Evolutionary conservation across 2,888 invertebrate species (phyloP), one percentile per base, ranked within the genome.

Genomic region (Troilus luridus): DNA sequence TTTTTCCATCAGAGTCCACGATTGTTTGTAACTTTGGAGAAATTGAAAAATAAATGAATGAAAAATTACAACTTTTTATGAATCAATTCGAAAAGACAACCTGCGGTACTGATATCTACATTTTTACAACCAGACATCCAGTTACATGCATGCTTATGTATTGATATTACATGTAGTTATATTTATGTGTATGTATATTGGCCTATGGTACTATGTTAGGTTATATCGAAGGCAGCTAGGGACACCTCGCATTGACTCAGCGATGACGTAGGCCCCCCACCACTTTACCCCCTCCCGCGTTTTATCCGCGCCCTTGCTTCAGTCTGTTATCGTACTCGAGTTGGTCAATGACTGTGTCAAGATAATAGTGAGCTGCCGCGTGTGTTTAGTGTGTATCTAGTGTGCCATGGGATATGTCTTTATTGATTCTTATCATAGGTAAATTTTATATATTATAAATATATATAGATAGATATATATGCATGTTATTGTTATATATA

Each of bases 381-480:
- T 21, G 88, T 88, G 88, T 62, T 58, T 59, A 24, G 64, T 88
- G 88, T 62, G 81, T 62, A 62, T 88, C 60, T 62, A 62, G 19
- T 88, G 88, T 88, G 88, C 88, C 88, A 88, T 88, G 88, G 88
- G 88, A 88, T 88, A 88, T 88, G 88, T 17, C 88, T 88, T 60
- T 62, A 27, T 41, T 60, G 41, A 21, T 62, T 88, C 62, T 62
- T 62, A 62, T 88, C 62, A 62, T 62, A 88, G 88, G 88, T 88
- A 21, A 62, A 19, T 81, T n/a, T n/a, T n/a, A 81, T 81, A 19
- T 81, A 41, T 41, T 41, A 81, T 81, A 19, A 81, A 21, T 41
- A 21, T 24, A 54, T 41, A 54, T 81, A 41, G 24, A 67, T 24
- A 67, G 11, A 27, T 67, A 67, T 24, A 24, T 67, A 67, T 14